Conservation (phyloP, 2,888 invertebrate genomes). For the Bibio marci region DNA sequence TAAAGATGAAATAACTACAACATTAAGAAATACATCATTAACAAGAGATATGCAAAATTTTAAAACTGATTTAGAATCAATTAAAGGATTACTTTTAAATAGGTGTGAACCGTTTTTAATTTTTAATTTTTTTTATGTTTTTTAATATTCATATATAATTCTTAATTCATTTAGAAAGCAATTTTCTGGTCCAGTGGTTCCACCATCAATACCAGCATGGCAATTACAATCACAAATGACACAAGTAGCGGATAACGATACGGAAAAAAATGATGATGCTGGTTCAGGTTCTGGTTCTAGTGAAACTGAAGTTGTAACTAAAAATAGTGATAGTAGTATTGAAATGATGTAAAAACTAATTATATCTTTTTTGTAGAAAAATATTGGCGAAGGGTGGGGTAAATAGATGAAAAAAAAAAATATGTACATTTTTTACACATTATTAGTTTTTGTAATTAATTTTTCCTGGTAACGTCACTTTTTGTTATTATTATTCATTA, state of each 20-base stretch:
- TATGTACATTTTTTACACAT: too few relatives aligned
- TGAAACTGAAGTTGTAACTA: constrained; percentile 54
- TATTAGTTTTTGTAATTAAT: too few relatives aligned
- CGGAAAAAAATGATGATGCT: constrained; percentile 35
- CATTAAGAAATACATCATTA: constrained; percentile 27
- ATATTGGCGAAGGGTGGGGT: too few relatives aligned
- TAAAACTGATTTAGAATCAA: constrained; percentile 50
- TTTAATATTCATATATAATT: constrained; percentile 4
- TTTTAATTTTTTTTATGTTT: not conserved
- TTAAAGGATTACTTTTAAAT: constrained; percentile 55
- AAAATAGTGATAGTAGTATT: constrained; percentile 57
- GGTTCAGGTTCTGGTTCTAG: constrained; percentile 49
- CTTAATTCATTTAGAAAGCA: constrained; percentile 41
- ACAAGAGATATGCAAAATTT: constrained; percentile 43
- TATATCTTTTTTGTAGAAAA: too few relatives aligned
- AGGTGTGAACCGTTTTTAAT: constrained; percentile 30
- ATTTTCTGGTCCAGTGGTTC: constrained; percentile 51
- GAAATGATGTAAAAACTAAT: constrained; percentile 49
- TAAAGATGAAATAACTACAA: constrained; percentile 42
- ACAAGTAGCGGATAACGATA: constrained; percentile 18
- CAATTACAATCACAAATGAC: constrained; percentile 35
- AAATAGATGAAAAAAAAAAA: too few relatives aligned
- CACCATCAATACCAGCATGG: constrained; percentile 66
- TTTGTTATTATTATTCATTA: too few relatives aligned
- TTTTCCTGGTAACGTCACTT: too few relatives aligned